Evolutionary conservation across 2,113 vertebrate genomes (phyloP).

Genomic region (Tursiops truncatus): DNA sequence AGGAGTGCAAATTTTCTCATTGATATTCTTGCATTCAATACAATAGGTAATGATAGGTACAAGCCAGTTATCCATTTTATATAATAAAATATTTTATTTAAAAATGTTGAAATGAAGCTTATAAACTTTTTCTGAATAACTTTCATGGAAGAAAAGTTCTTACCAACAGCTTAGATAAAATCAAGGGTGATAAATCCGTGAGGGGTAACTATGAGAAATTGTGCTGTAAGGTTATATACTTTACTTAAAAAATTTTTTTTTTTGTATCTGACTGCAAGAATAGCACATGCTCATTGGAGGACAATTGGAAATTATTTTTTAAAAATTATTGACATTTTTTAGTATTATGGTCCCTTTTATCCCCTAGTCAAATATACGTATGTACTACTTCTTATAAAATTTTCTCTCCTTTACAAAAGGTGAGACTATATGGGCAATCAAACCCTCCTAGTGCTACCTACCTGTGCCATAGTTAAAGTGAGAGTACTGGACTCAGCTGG

Average conservation of each 20-base stretch:
- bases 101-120: background rate
- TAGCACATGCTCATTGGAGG: background rate
- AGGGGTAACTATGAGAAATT: background rate
- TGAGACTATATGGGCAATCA: background rate
- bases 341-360: background rate
- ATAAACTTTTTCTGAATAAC: constrained; percentile 13
- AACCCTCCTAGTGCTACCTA: background rate
- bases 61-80: background rate
- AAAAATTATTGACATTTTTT: background rate
- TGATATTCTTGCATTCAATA: background rate
- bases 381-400: background rate
- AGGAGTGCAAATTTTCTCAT: background rate
- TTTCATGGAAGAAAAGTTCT: background rate
- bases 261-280: background rate
- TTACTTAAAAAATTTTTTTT: background rate
- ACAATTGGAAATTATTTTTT: background rate
- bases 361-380: background rate
- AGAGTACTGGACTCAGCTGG: background rate
- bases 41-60: background rate
- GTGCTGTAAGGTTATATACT: background rate
- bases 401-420: background rate
- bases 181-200: background rate
- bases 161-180: background rate
- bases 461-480: background rate
- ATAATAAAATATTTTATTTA: background rate